These are phyloP conservation scores for Drosophila subquinaria DNA, from an alignment of 2,888 invertebrate genomes.

Conservation along the genomic window DNA sequence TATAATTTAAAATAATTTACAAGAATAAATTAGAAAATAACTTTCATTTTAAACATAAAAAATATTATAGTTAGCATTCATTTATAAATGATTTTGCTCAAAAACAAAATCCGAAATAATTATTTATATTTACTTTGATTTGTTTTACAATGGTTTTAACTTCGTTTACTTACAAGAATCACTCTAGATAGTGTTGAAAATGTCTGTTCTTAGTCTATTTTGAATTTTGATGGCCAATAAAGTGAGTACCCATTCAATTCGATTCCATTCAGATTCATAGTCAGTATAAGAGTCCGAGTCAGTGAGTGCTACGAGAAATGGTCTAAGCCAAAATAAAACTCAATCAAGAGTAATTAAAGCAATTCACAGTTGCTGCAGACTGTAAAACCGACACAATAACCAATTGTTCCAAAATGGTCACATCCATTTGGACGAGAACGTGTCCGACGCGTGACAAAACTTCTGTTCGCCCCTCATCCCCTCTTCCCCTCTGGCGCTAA, in stretches of 20 bases:
- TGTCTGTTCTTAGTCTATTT: background rate
- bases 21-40: too few relatives aligned
- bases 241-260: slow-evolving; percentile 2
- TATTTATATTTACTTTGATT: background rate
- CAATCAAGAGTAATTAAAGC: slow-evolving; percentile 74
- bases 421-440: slow-evolving; percentile 11
- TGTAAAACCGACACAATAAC: slow-evolving; percentile 57
- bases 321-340: slow-evolving; percentile 55
- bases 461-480: slow-evolving; percentile 1
- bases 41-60: too few relatives aligned
- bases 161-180: background rate
- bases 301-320: slow-evolving; percentile 19
- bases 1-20: too few relatives aligned
- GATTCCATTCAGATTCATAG: background rate
- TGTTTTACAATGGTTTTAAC: background rate
- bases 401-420: slow-evolving; percentile 47
- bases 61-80: too few relatives aligned
- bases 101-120: too few relatives aligned
- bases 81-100: too few relatives aligned
- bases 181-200: background rate
- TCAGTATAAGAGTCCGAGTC: too few relatives aligned
- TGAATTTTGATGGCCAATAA: background rate
- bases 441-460: slow-evolving; percentile 50
- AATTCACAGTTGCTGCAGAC: slow-evolving; percentile 56
- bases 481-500: background rate